phyloP scores from a whole-genome alignment of 1,140 invertebrate species.

The Cyclargus thomasi region DNA sequence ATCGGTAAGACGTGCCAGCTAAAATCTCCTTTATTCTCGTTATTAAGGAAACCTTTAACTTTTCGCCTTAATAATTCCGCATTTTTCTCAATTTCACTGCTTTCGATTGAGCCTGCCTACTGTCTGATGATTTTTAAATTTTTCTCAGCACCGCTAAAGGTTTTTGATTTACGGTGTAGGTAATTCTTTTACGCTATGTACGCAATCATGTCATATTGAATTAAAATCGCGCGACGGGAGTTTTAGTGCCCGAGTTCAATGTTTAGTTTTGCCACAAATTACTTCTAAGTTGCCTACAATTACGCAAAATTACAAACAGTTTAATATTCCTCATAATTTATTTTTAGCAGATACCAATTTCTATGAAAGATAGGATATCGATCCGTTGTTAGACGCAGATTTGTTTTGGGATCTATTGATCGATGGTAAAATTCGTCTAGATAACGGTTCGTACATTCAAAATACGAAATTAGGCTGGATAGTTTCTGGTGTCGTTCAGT shows the following conservation, averaged over 20 bases:
- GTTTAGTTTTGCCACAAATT: conserved; percentile 19
- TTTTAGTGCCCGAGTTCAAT: conserved; percentile 2
- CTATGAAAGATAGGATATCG: not conserved
- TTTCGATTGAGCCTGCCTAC: too few relatives aligned
- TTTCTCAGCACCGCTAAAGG: too few relatives aligned
- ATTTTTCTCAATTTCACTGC: not conserved
- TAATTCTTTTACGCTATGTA: conserved; percentile 16
- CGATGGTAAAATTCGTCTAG: conserved; percentile 10
- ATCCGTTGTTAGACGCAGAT: conserved; percentile 17
- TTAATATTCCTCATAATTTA: conserved; percentile 2
- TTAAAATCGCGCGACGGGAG: conserved; percentile 5
- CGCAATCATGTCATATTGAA: conserved; percentile 22
- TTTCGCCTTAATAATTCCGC: not conserved
- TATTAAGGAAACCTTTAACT: not conserved
- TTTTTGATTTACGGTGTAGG: conserved; percentile 12
- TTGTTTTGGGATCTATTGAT: conserved; percentile 16
- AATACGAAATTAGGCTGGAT: conserved; percentile 13
- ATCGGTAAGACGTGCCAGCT: conserved; percentile 9
- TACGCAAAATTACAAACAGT: conserved; percentile 4
- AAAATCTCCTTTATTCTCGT: too few relatives aligned
- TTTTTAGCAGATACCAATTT: not conserved
- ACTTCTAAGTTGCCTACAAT: conserved; percentile 15
- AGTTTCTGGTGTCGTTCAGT: not conserved
- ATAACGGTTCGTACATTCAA: not conserved
- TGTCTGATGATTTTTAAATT: not conserved